Conservation (phyloP, 1,140 invertebrate genomes). For the Eubasilissa regina region DNA sequence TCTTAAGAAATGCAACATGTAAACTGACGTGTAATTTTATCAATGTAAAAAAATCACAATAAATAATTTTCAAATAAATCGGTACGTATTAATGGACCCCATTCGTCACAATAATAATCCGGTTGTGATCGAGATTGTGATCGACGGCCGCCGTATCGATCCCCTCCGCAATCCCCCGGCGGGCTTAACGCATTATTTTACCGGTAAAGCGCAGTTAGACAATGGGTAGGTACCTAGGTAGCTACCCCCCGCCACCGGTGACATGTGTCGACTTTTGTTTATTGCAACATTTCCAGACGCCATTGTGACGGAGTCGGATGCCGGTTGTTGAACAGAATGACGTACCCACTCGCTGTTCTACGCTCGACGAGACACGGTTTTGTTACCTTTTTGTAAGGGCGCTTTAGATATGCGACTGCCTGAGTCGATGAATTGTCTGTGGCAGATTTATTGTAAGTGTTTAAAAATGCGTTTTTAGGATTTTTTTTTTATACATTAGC, state of each 20-base stretch:
- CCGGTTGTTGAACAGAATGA: conserved; percentile 32
- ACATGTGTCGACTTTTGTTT: conserved; percentile 33
- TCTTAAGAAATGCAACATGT: too few species aligned
- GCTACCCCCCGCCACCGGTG: neutral
- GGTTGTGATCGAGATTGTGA: neutral
- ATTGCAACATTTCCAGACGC: conserved; percentile 21
- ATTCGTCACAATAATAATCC: conserved; percentile 5
- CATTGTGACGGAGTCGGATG: conserved; percentile 21
- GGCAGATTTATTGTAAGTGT: too few species aligned
- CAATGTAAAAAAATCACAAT: too few species aligned
- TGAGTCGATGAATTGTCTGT: neutral
- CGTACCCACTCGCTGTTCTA: neutral
- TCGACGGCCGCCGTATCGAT: conserved; percentile 11
- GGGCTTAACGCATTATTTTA: conserved; percentile 22
- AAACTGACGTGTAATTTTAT: too few species aligned
- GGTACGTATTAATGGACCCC: neutral
- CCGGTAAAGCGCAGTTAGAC: conserved; percentile 23
- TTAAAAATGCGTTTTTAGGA: too few species aligned
- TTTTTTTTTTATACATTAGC: too few species aligned
- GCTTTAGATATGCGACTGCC: neutral
- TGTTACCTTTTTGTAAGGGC: conserved; percentile 22
- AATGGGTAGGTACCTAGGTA: conserved; percentile 24
- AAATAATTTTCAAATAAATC: too few species aligned
- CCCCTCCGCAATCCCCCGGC: neutral
- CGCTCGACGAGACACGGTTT: conserved; percentile 6